Evolutionary conservation across 2,113 vertebrate genomes (phyloP), one percentile per base, ranked within the genome.

Genomic region (Callithrix jacchus): DNA sequence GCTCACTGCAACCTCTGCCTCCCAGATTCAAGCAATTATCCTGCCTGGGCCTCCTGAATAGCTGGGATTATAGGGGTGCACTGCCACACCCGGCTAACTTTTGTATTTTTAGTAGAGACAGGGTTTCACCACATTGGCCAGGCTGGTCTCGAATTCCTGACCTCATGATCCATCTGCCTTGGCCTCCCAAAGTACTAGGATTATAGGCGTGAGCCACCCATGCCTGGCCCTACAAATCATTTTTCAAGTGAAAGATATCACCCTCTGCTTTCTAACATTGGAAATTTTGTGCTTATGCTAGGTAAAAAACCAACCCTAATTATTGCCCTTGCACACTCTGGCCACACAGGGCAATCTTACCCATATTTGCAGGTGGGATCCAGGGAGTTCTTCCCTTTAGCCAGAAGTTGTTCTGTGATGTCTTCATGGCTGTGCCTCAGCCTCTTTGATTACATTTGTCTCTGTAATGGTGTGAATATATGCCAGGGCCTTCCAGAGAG

Each of bases 181-280:
- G 8, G 56, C 56, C 56, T 58, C 21, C 56, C 56, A 58, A 58
- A 58, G 21, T 20, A 20, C 20, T 9, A 21, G 56, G 56, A 58
- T 58, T 58, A 58, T 21, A 58, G 56, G 56, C 2, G 14, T 58
- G 56, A 58, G 56, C 21, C 56, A 58, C 56, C 56, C 6, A 6
- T 2, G 0, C 56, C 56, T 58, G 56, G 56, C 8, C 54, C 18
- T 25, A 64, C 5, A 8, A 70, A 54, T 37, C 49, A 18, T 73
- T 86, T 96, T 70, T 54, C 32, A 91, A 89, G 79, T n/a, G n/a
- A 30, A 64, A 92, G 0, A 8, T 37, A 81, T 83, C 8, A 32
- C 8, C 35, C 25, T 74, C 30, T 80, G 61, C n/a, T 81, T 58
- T 92, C 11, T 71, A 45, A 40, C n/a, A 11, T 1, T 47, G 37